phyloP scores from a whole-genome alignment of 2,888 invertebrate species.

The Acanthosepion esculentum region DNA sequence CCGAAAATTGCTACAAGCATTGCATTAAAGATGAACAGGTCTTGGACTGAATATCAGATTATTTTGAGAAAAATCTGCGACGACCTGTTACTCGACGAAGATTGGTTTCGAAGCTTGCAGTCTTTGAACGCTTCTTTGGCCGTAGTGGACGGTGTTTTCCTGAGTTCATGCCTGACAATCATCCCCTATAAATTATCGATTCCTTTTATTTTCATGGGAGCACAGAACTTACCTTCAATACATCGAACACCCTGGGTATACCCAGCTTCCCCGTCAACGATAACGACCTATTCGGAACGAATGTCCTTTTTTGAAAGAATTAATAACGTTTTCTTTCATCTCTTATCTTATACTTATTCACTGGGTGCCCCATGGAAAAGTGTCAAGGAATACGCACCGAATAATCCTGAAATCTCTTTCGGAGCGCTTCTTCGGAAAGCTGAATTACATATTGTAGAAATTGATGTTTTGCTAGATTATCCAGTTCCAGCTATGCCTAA shows the following conservation, averaged over 20 bases:
- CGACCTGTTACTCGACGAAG: background rate
- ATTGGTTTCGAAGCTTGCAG: background rate
- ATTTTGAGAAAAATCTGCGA: background rate
- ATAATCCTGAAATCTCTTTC: slow-evolving; percentile 46
- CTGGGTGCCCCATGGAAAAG: background rate
- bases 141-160: background rate
- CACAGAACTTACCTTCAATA: background rate
- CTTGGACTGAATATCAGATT: background rate
- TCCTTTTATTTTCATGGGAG: background rate
- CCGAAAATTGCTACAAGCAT: background rate
- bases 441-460: slow-evolving; percentile 52
- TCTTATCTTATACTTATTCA: background rate
- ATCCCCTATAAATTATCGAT: slow-evolving; percentile 42
- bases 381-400: slow-evolving; percentile 49
- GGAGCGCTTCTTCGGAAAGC: slow-evolving; percentile 49
- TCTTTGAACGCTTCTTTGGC: background rate
- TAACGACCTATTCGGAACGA: background rate
- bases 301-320: background rate
- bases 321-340: background rate
- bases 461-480: slow-evolving; percentile 52
- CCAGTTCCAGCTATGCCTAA: slow-evolving; percentile 52
- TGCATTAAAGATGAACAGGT: background rate
- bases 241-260: background rate
- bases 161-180: slow-evolving; percentile 37
- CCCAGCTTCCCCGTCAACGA: background rate